phyloP scores from a whole-genome alignment of 2,113 vertebrate species.

The Alligator sinensis region DNA sequence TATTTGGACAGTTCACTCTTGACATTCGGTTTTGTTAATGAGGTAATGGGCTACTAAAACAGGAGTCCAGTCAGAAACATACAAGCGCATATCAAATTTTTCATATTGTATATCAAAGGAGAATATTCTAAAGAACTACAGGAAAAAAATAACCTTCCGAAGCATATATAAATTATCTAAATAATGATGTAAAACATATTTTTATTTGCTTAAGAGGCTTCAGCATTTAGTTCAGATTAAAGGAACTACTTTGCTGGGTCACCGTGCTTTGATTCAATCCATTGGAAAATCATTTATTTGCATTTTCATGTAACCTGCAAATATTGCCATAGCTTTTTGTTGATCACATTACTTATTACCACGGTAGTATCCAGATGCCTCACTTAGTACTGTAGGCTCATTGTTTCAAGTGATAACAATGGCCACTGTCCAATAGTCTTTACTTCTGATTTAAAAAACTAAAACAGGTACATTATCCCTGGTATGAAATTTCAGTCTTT shows the following conservation, averaged over 20 bases:
- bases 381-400: rapidly evolving
- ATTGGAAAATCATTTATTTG: neutral
- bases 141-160: neutral
- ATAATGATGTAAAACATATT: neutral
- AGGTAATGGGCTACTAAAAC: neutral
- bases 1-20: neutral
- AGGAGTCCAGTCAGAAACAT: neutral
- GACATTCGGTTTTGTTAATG: neutral
- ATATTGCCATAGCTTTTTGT: neutral
- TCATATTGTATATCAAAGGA: neutral
- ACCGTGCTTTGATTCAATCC: neutral
- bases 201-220: neutral
- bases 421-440: neutral
- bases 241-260: neutral
- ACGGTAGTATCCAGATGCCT: neutral
- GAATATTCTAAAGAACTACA: neutral
- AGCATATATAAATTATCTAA: neutral
- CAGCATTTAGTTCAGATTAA: neutral
- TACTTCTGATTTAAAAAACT: neutral
- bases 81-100: neutral
- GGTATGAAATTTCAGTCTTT: neutral
- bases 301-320: neutral
- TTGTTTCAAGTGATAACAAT: neutral
- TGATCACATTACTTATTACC: neutral
- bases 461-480: too few species aligned